phyloP scores from a whole-genome alignment of 2,888 invertebrate species.

The Athripsodes cinereus region DNA sequence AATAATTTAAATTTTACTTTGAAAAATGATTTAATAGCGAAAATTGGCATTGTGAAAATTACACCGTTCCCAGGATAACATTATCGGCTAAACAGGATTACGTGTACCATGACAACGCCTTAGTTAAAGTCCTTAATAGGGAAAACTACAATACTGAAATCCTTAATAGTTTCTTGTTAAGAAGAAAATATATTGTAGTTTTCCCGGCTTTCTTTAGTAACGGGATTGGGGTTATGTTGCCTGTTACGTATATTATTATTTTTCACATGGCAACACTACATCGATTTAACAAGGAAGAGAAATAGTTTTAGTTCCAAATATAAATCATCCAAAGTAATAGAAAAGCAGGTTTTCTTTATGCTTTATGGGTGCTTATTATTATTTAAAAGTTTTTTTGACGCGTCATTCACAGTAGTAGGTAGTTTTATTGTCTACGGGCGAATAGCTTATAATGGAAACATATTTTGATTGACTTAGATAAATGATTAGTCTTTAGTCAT shows the following conservation, averaged over 20 bases:
- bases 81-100: slow-evolving; percentile 14
- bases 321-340: not conserved
- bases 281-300: not conserved
- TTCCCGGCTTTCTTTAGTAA: not conserved
- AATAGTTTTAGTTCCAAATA: not conserved
- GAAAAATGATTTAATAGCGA: too few relatives aligned
- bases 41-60: not conserved
- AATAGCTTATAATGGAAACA: too few relatives aligned
- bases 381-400: too few relatives aligned
- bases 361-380: too few relatives aligned
- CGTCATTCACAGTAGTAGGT: too few relatives aligned
- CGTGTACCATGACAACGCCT: slow-evolving; percentile 10
- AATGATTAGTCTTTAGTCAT: too few relatives aligned
- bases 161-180: too few relatives aligned
- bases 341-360: not conserved
- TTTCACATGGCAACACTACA: not conserved
- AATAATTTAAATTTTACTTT: too few relatives aligned
- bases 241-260: not conserved
- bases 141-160: slow-evolving; percentile 10
- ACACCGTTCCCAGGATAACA: slow-evolving; percentile 1
- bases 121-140: not conserved
- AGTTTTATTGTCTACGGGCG: too few relatives aligned
- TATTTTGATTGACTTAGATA: too few relatives aligned
- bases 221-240: not conserved
- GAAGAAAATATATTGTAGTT: too few relatives aligned